Conservation (phyloP, 2,113 vertebrate genomes). For the Hypanus sabinus region DNA sequence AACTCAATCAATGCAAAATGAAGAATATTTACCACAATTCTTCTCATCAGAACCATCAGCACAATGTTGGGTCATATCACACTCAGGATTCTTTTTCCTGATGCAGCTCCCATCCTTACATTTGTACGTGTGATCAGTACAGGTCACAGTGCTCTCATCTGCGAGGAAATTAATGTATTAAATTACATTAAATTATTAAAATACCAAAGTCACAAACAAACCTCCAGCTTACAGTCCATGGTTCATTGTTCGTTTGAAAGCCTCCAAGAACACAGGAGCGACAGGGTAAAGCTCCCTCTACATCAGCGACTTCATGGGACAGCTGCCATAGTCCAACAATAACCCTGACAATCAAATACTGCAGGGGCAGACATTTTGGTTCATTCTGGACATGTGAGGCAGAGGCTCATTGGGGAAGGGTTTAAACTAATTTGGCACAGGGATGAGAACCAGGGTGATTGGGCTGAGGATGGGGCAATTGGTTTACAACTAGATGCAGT, state of each 20-base stretch:
- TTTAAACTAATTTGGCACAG: too few relatives aligned
- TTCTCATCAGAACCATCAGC: constrained; percentile 72
- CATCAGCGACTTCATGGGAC: too few relatives aligned
- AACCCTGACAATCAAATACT: background rate
- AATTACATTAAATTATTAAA: too few relatives aligned
- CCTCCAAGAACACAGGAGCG: too few relatives aligned
- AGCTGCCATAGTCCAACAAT: background rate
- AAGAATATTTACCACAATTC: constrained; percentile 63
- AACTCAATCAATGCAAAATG: background rate
- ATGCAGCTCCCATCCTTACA: constrained; percentile 66
- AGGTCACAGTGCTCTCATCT: constrained; percentile 39
- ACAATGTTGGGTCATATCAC: constrained; percentile 69
- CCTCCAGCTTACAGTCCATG: background rate
- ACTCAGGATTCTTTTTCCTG: constrained; percentile 74
- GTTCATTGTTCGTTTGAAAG: background rate
- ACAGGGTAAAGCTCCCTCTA: too few relatives aligned
- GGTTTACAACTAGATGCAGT: too few relatives aligned
- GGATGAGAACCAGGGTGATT: too few relatives aligned
- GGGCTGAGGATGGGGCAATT: too few relatives aligned
- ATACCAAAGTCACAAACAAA: background rate
- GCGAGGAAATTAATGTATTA: background rate
- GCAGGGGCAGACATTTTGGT: background rate
- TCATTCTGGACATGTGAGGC: background rate
- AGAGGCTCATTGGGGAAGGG: background rate
- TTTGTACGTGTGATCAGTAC: constrained; percentile 63